A percentile compares a stretch with the other conserved stretches of the same genome.
Evolutionary conservation across 2,888 invertebrate species (phyloP).

Genomic region (Imbricaverruca yamaguchii): DNA sequence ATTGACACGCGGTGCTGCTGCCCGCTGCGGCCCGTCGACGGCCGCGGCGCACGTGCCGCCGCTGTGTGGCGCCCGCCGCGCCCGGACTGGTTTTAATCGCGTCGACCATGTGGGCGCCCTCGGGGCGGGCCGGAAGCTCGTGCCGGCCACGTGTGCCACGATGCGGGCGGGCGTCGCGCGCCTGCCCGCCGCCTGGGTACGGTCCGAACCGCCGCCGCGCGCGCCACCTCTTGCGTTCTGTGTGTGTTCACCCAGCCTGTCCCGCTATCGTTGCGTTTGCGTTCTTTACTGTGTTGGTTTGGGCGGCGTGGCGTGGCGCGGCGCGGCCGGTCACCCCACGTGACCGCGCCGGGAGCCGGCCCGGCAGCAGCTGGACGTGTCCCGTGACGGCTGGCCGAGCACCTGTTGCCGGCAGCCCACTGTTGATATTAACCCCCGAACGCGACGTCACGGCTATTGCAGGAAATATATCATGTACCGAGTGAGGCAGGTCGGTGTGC

Average conservation of each 20-base stretch:
- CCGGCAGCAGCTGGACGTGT: background rate
- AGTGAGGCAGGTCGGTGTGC: background rate
- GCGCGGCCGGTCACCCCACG: background rate
- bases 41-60: background rate
- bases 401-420: background rate
- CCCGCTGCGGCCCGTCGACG: background rate
- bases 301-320: background rate
- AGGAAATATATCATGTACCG: slow-evolving; percentile 11
- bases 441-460: background rate
- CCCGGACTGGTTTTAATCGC: background rate
- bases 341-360: background rate
- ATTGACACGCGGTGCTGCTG: background rate
- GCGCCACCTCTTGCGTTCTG: background rate
- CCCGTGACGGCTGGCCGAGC: background rate
- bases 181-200: too few relatives aligned
- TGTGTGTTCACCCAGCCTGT: background rate
- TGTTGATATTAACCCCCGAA: background rate
- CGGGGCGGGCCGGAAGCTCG: too few relatives aligned
- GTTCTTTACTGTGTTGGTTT: background rate
- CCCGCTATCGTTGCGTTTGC: background rate
- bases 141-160: too few relatives aligned
- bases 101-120: background rate
- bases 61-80: background rate
- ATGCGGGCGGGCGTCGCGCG: too few relatives aligned
- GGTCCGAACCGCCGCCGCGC: background rate